phyloP scores from a whole-genome alignment of 2,888 invertebrate species.

The Eulithis prunata region DNA sequence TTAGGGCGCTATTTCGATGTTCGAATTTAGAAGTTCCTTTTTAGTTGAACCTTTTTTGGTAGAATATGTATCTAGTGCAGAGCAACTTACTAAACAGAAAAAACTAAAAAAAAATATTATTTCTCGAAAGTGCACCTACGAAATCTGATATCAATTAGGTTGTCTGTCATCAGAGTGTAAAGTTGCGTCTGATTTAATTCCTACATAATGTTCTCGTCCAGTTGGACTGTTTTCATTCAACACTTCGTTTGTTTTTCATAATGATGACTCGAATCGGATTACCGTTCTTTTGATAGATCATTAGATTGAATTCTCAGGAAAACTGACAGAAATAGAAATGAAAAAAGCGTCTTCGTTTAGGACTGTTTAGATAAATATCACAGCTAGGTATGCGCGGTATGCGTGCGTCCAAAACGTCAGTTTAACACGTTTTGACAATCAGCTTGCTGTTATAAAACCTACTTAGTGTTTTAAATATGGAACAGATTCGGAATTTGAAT shows the following conservation, averaged over 20 bases:
- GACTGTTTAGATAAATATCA: slow-evolving; percentile 29
- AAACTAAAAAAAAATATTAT: slow-evolving; percentile 33
- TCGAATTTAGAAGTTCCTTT: background rate
- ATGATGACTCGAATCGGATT: slow-evolving; percentile 37
- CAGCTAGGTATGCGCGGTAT: slow-evolving; percentile 41
- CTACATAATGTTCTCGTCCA: slow-evolving; percentile 46
- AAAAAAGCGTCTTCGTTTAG: background rate
- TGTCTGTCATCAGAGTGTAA: slow-evolving; percentile 67
- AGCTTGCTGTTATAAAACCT: slow-evolving; percentile 34
- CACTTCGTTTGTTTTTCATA: slow-evolving; percentile 50
- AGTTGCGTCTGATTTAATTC: slow-evolving; percentile 63
- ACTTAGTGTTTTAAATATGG: slow-evolving; percentile 31
- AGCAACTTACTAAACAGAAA: too few species aligned
- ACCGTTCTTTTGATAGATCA: slow-evolving; percentile 36
- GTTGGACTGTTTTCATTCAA: slow-evolving; percentile 56
- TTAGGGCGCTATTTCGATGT: slow-evolving; percentile 19
- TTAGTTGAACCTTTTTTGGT: too few species aligned
- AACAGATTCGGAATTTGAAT: slow-evolving; percentile 31
- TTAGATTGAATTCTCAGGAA: slow-evolving; percentile 21
- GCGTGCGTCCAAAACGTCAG: slow-evolving; percentile 42
- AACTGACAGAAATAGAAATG: slow-evolving; percentile 7
- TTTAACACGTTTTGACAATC: slow-evolving; percentile 49
- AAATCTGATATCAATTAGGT: slow-evolving; percentile 78
- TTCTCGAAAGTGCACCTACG: slow-evolving; percentile 56
- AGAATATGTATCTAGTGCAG: too few species aligned